phyloP scores from a whole-genome alignment of 1,140 invertebrate species.

The Polypedilum vanderplanki region DNA sequence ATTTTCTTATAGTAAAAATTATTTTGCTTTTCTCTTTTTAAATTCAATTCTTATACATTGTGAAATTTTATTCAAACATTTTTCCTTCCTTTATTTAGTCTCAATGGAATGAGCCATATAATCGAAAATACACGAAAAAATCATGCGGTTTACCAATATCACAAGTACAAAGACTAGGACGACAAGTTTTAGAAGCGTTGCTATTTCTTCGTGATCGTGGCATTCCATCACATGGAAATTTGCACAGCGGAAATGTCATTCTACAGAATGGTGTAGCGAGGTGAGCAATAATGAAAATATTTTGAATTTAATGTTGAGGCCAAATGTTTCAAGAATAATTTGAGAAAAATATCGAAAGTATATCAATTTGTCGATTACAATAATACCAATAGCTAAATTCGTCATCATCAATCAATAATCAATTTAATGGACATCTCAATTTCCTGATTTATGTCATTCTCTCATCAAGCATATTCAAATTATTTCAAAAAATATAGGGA shows the following conservation, averaged over 20 bases:
- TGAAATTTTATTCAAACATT: not conserved
- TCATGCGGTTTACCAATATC: conserved; percentile 61
- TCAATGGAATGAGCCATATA: conserved; percentile 63
- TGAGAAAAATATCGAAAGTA: too few species aligned
- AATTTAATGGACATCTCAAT: conserved; percentile 5
- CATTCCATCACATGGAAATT: conserved; percentile 76
- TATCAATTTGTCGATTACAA: not conserved
- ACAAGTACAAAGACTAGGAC: conserved; percentile 76
- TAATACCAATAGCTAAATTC: not conserved
- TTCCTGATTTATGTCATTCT: not conserved
- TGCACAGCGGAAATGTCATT: conserved; percentile 86
- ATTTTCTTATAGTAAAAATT: too few species aligned
- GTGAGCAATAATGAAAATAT: conserved; percentile 44
- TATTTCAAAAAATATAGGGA: not conserved
- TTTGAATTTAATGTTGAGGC: too few species aligned
- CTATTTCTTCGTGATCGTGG: conserved; percentile 79
- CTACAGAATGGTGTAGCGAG: conserved; percentile 81
- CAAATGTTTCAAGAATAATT: too few species aligned
- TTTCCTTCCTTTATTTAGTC: conserved; percentile 33
- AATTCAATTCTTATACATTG: not conserved
- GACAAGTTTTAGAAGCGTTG: conserved; percentile 81
- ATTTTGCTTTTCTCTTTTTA: not conserved
- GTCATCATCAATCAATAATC: conserved; percentile 6
- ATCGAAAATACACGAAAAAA: conserved; percentile 58
- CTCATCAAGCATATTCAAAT: not conserved